Conservation (phyloP, 1,140 invertebrate genomes). For the Geopemphigus sp. region DNA sequence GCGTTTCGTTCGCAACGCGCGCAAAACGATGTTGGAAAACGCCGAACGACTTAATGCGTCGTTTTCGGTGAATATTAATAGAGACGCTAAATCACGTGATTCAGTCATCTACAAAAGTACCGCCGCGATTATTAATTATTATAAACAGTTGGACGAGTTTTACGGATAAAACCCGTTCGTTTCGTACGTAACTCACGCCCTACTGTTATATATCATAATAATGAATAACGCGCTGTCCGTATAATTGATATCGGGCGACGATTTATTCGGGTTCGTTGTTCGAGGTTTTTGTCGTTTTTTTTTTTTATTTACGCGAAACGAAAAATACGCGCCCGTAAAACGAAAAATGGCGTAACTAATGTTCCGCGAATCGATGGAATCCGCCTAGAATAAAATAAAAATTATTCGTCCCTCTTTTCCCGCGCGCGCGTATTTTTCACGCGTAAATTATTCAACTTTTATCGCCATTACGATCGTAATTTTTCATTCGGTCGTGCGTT, state of each 20-base stretch:
- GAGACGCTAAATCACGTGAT: not conserved
- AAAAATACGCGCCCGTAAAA: not conserved
- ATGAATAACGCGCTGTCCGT: no score
- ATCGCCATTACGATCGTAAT: not conserved
- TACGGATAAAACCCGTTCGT: no score
- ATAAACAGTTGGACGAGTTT: no score
- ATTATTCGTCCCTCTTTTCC: not conserved
- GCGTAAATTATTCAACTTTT: slow-evolving; percentile 1
- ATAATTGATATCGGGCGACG: not conserved
- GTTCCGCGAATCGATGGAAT: not conserved
- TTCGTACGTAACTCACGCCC: no score
- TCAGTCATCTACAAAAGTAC: no score
- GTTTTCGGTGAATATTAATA: slow-evolving; percentile 3
- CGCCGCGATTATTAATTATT: no score
- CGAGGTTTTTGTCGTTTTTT: not conserved
- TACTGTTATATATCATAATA: no score
- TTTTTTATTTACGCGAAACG: not conserved
- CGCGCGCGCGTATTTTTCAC: slow-evolving; percentile 1
- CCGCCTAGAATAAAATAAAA: not conserved
- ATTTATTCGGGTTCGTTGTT: no score
- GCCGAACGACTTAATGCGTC: no score
- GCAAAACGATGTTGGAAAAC: no score
- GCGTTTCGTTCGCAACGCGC: no score
- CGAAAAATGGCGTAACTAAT: not conserved
- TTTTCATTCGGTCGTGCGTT: not conserved